These are phyloP conservation scores for Adelosebastes latens DNA, from an alignment of 2,797 vertebrate species.

Conservation along the genomic window DNA sequence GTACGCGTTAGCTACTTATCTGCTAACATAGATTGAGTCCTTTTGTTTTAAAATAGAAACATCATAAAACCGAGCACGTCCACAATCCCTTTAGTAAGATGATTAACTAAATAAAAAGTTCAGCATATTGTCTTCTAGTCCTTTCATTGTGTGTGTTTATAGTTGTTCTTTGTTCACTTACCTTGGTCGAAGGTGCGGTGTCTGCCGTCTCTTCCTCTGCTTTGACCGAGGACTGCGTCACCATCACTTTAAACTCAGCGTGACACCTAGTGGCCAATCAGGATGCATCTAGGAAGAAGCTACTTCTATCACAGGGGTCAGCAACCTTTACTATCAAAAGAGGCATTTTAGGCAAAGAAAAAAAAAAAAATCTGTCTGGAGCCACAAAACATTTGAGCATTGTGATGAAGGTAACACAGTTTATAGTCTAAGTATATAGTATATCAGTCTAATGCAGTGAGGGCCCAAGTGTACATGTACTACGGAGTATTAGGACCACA, in stretches of 20 bases:
- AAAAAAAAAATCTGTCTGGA: no score
- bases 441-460: no score
- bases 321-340: no score
- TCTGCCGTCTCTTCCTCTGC: constrained; percentile 61
- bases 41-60: background rate
- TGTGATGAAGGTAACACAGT: no score
- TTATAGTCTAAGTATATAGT: no score
- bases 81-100: fast-evolving
- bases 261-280: constrained; percentile 40
- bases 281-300: background rate
- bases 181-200: constrained; percentile 73
- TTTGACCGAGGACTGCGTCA: background rate
- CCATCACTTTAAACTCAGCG: background rate
- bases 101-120: background rate
- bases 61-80: background rate
- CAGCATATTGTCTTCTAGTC: no score
- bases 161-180: constrained; percentile 73
- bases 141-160: background rate
- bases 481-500: no score
- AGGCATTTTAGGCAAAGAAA: fast-evolving
- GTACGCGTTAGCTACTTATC: constrained; percentile 62
- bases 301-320: background rate
- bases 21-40: constrained; percentile 4
- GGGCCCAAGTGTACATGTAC: no score
- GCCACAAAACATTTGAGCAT: no score